phyloP scores from a whole-genome alignment of 2,888 invertebrate species.

The Caradrina kadenii region DNA sequence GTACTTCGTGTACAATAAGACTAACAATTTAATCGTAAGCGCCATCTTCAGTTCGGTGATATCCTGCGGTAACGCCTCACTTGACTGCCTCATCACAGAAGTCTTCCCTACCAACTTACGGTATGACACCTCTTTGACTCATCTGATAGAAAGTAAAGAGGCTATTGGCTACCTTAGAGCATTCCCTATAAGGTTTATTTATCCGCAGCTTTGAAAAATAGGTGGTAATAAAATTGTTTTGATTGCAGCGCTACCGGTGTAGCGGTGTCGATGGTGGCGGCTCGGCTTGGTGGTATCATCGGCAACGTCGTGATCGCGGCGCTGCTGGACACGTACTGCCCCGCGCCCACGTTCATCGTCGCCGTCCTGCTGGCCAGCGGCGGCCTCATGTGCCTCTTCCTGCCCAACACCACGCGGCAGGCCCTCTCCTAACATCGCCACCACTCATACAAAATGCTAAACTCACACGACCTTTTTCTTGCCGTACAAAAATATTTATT shows the following conservation, averaged over 20 bases:
- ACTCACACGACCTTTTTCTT: conserved; percentile 35
- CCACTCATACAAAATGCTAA: conserved; percentile 33
- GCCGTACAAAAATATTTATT: conserved; percentile 51
- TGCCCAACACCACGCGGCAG: conserved; percentile 97
- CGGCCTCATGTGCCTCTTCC: conserved; percentile 96
- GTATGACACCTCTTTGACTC: conserved; percentile 79
- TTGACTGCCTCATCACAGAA: conserved; percentile 98
- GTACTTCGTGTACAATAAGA: conserved; percentile 96
- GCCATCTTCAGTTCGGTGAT: conserved; percentile 97
- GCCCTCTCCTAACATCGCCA: conserved; percentile 88
- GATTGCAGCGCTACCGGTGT: conserved; percentile 95
- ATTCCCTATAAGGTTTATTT: not conserved
- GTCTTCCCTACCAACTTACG: conserved; percentile 97
- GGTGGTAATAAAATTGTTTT: conserved; percentile 2
- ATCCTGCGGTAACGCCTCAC: conserved; percentile 96
- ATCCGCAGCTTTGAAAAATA: not conserved
- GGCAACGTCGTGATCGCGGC: conserved; percentile 97
- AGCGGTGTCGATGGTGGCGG: conserved; percentile 97
- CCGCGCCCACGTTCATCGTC: conserved; percentile 97
- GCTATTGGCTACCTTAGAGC: not conserved
- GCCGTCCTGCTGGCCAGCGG: conserved; percentile 96
- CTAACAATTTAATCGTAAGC: conserved; percentile 95
- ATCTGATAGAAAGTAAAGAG: not conserved
- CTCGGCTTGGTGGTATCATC: conserved; percentile 96
- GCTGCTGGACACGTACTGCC: conserved; percentile 96